Evolutionary conservation across 2,888 invertebrate species (phyloP).

Genomic region (Mystacides longicornis): DNA sequence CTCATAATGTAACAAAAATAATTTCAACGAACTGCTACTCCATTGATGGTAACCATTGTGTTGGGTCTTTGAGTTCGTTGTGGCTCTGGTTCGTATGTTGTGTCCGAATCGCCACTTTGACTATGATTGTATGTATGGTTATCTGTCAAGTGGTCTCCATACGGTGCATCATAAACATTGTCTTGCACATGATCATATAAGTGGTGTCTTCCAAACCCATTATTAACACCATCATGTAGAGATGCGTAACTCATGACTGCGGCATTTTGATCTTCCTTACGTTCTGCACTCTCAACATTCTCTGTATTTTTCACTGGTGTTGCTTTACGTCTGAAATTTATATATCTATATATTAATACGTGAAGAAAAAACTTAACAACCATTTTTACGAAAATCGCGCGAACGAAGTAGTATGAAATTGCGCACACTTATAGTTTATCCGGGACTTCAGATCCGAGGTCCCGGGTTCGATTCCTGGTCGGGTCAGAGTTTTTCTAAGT

Average conservation of each 20-base stretch:
- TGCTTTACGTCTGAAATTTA: conserved; percentile 68
- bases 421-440: too few relatives aligned
- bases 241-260: conserved; percentile 87
- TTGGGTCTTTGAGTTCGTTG: conserved; percentile 47
- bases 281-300: conserved; percentile 78
- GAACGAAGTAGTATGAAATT: too few relatives aligned
- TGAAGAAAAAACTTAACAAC: not conserved
- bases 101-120: conserved; percentile 39
- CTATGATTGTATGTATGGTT: conserved; percentile 43
- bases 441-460: too few relatives aligned
- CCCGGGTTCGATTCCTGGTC: too few relatives aligned
- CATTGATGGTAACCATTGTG: conserved; percentile 76
- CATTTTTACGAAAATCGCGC: too few relatives aligned
- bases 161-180: conserved; percentile 70
- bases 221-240: conserved; percentile 59
- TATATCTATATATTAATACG: not conserved
- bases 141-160: conserved; percentile 53
- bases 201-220: conserved; percentile 36
- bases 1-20: not conserved
- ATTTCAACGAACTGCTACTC: conserved; percentile 71
- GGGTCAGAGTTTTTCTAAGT: too few relatives aligned
- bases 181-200: conserved; percentile 53
- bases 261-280: conserved; percentile 79
- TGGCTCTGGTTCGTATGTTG: conserved; percentile 61
- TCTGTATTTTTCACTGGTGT: conserved; percentile 84